Evolutionary conservation across 1,140 invertebrate species (phyloP), one percentile per base, ranked within the genome.

Genomic region (Geopemphigus sp.): DNA sequence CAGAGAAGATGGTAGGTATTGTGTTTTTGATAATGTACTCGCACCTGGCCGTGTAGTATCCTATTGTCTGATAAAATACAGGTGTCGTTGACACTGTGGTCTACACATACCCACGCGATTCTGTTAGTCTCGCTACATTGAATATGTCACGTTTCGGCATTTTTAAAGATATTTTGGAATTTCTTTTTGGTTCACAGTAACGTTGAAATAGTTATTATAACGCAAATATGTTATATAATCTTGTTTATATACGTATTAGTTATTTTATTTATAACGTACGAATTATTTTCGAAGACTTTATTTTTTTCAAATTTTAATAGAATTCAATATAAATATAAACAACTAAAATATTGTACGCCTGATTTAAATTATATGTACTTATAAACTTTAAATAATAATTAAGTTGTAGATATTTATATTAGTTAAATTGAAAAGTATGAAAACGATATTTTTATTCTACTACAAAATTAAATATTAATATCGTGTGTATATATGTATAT

Each of bases 1-100:
- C 6, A 15, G 57, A 50, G 39, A 61, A 63, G 74, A 78, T 63
- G 32, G 74, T 50, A 14, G 56, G 74, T 78, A 78, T 78, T 78
- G 74, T 78, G 45, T 78, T 78, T 76, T 78, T 78, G 74, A 61
- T 78, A 78, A 63, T 78, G 22, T 45, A 61, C 74, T 78, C 74
- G 50, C 74, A 78, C 74, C 74, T 78, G 74, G 74, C 11, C 74
- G 74, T 78, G 24, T 56, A 29, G n/a, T 74, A 47, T 47, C 32
- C 73, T 78, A 63, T 78, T 78, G 74, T 78, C 72, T 74, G 74
- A 61, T 78, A 63, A 78, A 63, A 78, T 78, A 78, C 74, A 63
- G 74, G 74, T 78, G 74, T 78, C 74, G 74, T 78, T 78, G 74
- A 78, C 74, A 61, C 57, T 47, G 74, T 6, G 22, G 63, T 78